Evolutionary conservation across 2,888 invertebrate genomes (phyloP), one percentile per base, ranked within the genome.

Genomic region (Drosophila setosimentum): DNA sequence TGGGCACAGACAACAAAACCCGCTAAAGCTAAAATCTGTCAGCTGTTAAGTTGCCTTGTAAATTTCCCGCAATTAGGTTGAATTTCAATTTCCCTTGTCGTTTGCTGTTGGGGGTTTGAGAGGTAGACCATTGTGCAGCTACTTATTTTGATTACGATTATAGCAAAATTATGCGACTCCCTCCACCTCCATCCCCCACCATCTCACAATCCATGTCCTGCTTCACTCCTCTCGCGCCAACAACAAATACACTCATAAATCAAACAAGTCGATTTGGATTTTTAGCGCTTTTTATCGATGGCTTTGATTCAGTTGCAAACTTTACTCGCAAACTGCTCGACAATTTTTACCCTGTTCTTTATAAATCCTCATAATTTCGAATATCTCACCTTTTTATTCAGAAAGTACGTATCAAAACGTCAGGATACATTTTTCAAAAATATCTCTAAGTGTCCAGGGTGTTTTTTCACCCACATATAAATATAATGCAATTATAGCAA

Each of bases 31-130:
- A 78, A 85, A 84, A 83, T 79, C 78, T 83, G 84, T 87, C 87
- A 89, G 85, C 83, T 83, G 89, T 81, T 82, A 78, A 84, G 84
- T 81, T 78, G 81, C 80, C 84, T 83, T 89, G 89, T 87, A 89
- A 92, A 91, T 92, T 90, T 90, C 71, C 81, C 78, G 89, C 91
- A 92, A 92, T 92, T 91, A 92, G 92, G 91, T 92, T 91, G 91
- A 83, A 90, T 92, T 91, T 92, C 91, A 92, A 91, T 91, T 91
- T 91, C 74, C 81, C 62, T 65, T 49, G 40, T 61, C 33, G 68
- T 53, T 16, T 8, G 13, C 24, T 21, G 37, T 18, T n/a, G 35
- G 18, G 18, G 13, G 10, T 13, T 16, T 27, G 29, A n/a, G 13
- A 27, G 16, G 16, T 24, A 16, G 24, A 45, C 45, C 24, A 45